Base-by-base conservation (phyloP, 2,797 vertebrate genomes). In the Brachyalestes nurse region DNA sequence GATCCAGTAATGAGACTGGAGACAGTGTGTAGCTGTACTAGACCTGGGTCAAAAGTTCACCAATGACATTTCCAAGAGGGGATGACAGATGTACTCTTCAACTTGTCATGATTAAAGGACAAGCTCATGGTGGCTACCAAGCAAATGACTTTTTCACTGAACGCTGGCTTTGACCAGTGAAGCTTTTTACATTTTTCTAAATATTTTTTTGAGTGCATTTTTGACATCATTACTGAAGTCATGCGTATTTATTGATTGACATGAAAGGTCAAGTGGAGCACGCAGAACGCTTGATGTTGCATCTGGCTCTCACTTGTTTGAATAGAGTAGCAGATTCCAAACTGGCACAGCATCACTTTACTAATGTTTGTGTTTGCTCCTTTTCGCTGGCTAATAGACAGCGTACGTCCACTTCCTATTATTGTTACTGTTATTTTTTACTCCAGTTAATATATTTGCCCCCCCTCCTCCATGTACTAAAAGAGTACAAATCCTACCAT, bases 311-410 rank as follows among this genome's bases (percentile, higher is more conserved):
- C 21, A 34, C 13, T 47, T 77, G 66, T 65, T 78, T 71, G 51
- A 78, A 17, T 75, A 65, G 51, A 40, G 55, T 77, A 47, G 81
- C 28, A 40, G 86, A 90, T 92, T 93, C 90, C 90, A 91, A 77
- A 86, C 82, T 85, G 84, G 92, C 92, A 94, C 92, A 86, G 81
- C 84, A 88, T 93, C 91, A 94, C 93, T 93, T 93, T 94, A 92
- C 87, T 84, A 53, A 86, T 81, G 82, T 83, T 83, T 57, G 87
- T 89, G 58, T 81, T 78, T 85, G 47, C 73, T 47, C 19, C 40
- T 60, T 83, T 81, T 67, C 67, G 64, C 23, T 28, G 13, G 74
- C 40, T 42, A 40, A 78, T 40, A 75, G 42, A 53, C 62, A 25
- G 55, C 51, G 57, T 38, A 79, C n/a, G 34, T 66, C 4, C 53